Conservation (phyloP, 2,113 vertebrate species). For the Percopsis transmontana region DNA sequence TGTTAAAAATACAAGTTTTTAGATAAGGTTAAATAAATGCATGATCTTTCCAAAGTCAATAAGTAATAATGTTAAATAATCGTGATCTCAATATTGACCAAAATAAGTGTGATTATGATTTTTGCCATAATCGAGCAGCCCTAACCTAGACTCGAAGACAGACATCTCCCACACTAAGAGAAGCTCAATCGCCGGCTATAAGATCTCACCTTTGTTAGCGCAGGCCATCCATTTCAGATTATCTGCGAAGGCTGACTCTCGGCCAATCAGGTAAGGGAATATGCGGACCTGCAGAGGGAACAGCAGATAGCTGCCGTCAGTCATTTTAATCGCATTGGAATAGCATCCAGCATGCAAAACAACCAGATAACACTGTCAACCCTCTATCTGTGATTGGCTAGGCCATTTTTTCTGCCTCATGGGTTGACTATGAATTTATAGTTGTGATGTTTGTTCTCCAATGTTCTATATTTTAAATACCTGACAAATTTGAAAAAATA, state of each 20-base stretch:
- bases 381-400: constrained; percentile 52
- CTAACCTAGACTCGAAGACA: constrained; percentile 36
- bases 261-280: constrained; percentile 85
- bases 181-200: not conserved
- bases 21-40: too few relatives aligned
- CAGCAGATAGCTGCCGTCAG: constrained; percentile 61
- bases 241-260: constrained; percentile 96
- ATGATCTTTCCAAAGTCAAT: too few relatives aligned
- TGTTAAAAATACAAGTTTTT: too few relatives aligned
- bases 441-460: constrained; percentile 7
- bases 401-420: constrained; percentile 26
- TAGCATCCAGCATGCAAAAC: constrained; percentile 23
- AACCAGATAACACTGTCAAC: constrained; percentile 52
- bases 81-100: too few relatives aligned
- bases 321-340: constrained; percentile 70
- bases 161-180: not conserved
- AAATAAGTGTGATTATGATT: too few relatives aligned
- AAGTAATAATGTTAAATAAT: too few relatives aligned
- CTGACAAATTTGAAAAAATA: not conserved
- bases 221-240: constrained; percentile 99
- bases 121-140: too few relatives aligned
- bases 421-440: constrained; percentile 20
- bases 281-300: constrained; percentile 74
- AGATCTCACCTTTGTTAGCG: constrained; percentile 93
- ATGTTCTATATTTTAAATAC: constrained; percentile 16